Percentiles rank a stretch among this genome's conserved stretches.
Conservation (phyloP, 2,113 vertebrate genomes). For the Indicator maculatus region DNA sequence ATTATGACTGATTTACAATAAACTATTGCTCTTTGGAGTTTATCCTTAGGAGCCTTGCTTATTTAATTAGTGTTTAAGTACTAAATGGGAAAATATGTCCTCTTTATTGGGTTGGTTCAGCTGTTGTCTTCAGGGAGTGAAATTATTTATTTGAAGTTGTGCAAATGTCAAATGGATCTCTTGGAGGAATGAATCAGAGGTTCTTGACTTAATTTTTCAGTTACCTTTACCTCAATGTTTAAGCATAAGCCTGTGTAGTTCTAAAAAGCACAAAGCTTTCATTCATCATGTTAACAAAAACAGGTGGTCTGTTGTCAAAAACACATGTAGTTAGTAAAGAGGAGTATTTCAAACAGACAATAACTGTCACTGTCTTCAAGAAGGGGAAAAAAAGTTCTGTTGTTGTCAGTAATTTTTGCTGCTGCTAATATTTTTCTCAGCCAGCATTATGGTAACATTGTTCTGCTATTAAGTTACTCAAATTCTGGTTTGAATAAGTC, state of each 20-base stretch:
- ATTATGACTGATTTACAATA: neutral
- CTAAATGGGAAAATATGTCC: neutral
- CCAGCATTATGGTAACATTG: neutral
- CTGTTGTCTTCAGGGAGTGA: neutral
- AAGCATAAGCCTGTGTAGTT: neutral
- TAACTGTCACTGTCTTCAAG: neutral
- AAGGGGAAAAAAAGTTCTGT: neutral
- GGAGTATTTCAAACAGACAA: neutral
- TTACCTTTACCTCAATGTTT: neutral
- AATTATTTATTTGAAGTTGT: neutral
- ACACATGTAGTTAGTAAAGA: neutral
- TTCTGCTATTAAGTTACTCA: neutral
- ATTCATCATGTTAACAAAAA: neutral
- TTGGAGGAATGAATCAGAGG: neutral
- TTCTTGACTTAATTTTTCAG: neutral
- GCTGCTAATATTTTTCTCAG: neutral
- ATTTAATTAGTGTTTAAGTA: neutral
- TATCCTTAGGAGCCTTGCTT: neutral
- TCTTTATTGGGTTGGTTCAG: neutral
- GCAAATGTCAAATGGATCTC: neutral
- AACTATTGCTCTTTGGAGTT: neutral
- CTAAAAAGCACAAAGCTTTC: neutral
- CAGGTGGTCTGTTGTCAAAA: neutral
- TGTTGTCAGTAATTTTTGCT: neutral
- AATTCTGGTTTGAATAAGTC: neutral